Conservation (phyloP, 2,888 invertebrate species). For the Parnassius smintheus region DNA sequence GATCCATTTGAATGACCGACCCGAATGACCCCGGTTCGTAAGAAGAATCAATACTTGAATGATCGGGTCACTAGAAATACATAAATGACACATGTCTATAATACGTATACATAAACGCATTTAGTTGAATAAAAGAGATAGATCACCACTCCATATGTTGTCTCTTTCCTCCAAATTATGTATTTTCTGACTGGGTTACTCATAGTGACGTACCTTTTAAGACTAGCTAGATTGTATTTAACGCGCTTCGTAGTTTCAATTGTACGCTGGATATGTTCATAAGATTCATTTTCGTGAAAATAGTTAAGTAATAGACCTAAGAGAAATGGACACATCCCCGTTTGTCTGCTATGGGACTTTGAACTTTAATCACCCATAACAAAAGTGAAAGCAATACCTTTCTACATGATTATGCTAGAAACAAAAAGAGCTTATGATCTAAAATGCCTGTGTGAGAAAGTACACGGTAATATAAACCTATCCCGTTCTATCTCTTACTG, state of each 20-base stretch:
- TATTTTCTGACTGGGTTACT: slow-evolving; percentile 1
- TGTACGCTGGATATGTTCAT: slow-evolving; percentile 2
- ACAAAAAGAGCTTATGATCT: background rate
- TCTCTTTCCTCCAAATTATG: background rate
- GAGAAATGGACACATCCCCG: background rate
- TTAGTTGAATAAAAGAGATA: no score
- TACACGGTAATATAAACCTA: background rate
- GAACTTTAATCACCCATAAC: background rate
- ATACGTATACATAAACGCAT: no score
- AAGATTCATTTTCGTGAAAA: slow-evolving; percentile 25
- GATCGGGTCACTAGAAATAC: no score
- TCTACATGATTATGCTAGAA: no score
- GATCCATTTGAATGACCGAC: no score
- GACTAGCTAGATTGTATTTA: slow-evolving; percentile 7
- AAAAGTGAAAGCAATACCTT: no score
- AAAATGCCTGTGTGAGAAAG: background rate
- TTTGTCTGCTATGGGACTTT: slow-evolving; percentile 11
- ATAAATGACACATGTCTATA: no score
- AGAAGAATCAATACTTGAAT: no score
- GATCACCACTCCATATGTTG: no score
- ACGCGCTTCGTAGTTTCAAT: slow-evolving; percentile 10
- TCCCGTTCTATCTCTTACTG: background rate
- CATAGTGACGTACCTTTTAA: slow-evolving; percentile 2
- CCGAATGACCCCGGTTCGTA: no score
- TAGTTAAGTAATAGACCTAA: slow-evolving; percentile 7